Base-by-base conservation (phyloP, 2,113 vertebrate genomes). In the Carassius gibelio region DNA sequence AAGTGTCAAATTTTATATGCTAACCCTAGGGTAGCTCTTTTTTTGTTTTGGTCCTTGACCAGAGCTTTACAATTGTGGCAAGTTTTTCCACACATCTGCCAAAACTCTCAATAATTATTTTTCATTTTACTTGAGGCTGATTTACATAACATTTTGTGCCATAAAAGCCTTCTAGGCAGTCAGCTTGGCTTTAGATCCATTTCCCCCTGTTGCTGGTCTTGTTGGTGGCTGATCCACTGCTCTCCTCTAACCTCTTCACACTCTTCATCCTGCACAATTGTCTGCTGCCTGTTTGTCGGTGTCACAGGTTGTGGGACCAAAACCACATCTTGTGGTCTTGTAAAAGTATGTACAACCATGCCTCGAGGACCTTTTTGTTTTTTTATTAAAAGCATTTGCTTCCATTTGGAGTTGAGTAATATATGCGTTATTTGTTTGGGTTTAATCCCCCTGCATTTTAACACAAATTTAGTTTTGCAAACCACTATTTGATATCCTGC, bases 291-390 rank as follows among this genome's bases (percentile, higher is more conserved):
- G 48, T 59, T 59, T 55, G 52, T 80, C 4, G 17, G 62, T 19
- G 9, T 81, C 26, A 30, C 62, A 55, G 61, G 52, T 82, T 82
- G 85, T 85, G 87, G 87, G 72, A 62, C 79, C 75, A 76, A 85
- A 84, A 87, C 82, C 78, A 88, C 62, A 48, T 52, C 6, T 50
- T 80, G 61, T 82, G 26, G 61, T 84, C 19, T 30, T 75, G 62
- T 59, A 81, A 36, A 48, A 57, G 74, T 59, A 38, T 74, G 42
- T 17, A 34, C 42, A 77, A 68, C 42, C 61, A 52, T 81, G 75
- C 61, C 42, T 8, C 11, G 14, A 55, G 52, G 48, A 23, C 23
- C 50, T 14, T 36, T 78, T 48, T 55, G 4, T 5, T 55, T 13
- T 68, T 36, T 72, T 75, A 64, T 42, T 52, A 66, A 71, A 66